Evolutionary conservation across 2,113 vertebrate genomes (phyloP), one percentile per base, ranked within the genome.

Genomic region (Dicerorhinus sumatrensis): DNA sequence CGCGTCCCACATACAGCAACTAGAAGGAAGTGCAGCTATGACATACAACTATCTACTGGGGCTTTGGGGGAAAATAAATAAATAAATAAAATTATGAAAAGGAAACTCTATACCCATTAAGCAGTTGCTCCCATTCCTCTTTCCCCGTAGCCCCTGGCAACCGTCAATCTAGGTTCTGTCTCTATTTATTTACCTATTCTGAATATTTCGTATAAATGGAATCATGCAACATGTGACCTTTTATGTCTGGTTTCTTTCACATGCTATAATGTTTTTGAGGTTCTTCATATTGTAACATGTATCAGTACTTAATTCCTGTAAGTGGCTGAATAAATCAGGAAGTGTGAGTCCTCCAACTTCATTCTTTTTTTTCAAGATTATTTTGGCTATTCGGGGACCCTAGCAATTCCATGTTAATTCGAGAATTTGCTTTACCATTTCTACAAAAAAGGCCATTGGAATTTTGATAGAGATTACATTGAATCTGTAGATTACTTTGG

Each of bases 301-400:
- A 42, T 88, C n/a, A 72, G 84, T 58, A 48, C 42, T 77, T 77
- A 31, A 67, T 67, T 56, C 48, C 48, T 80, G 42, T 69, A 56
- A 27, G 56, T 31, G 51, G 75, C 48, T 56, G 62, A 80, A 80
- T 79, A 54, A 54, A 56, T 23, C 12, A 27, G 62, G 17, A 65
- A 80, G 17, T 80, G 56, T 62, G 89, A 56, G 62, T 48, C 39
- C 39, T 79, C 48, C 75, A 51, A 63, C 31, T 89, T 60, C 76
- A 21, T 89, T 90, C 88, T 67, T 91, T 80, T 80, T 31, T 80
- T 91, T 31, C 70, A 89, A 33, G 70, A 75, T 79, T 67, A 67
- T 42, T 79, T 91, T 56, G 25, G 46, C 60, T 65, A 80, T 79
- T 90, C 23, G 17, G 88, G 12, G 20, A n/a, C 75, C 60, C 75